Evolutionary conservation across 2,888 invertebrate genomes (phyloP), one percentile per base, ranked within the genome.

Genomic region (Xestobium rufovillosum): DNA sequence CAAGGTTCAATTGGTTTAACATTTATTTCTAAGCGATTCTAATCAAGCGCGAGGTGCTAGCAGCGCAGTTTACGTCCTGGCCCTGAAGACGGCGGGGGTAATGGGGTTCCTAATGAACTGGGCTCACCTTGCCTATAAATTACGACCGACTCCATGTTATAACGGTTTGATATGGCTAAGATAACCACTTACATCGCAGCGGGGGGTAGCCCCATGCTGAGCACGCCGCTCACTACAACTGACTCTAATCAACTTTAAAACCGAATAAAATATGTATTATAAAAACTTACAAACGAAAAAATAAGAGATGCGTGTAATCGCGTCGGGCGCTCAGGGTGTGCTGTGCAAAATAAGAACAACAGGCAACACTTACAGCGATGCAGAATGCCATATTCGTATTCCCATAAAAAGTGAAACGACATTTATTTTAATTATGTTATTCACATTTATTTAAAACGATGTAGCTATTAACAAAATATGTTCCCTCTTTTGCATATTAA

Each of bases 151-250:
- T 65, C 61, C 63, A 64, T 63, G 65, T 61, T 62, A 64, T 64
- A 65, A 64, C 65, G 65, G 65, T 65, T 60, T 58, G 66, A 65
- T 65, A 65, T 61, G 65, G 65, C 63, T 64, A 59, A 64, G 64
- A 65, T 65, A 65, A 65, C 63, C 64, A 62, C 63, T 63, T 58
- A 59, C 60, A 61, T 56, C 59, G 52, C 65, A 50, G 57, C 63
- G 61, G 65, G 65, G 61, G 61, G 60, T 57, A 52, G 49, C 50
- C 60, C 59, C 57, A 65, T 61, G 59, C 63, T 58, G 59, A 56
- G 53, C 51, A 55, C 53, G 50, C 52, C 57, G 55, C 57, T 60
- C 43, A 44, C 43, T 44, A 44, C 47, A 50, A 61, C 59, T 59
- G 61, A 57, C 60, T 63, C 63, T 63, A 65, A 65, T 65, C 65